Conservation (phyloP, 2,113 vertebrate species). For the Phoxinus phoxinus region DNA sequence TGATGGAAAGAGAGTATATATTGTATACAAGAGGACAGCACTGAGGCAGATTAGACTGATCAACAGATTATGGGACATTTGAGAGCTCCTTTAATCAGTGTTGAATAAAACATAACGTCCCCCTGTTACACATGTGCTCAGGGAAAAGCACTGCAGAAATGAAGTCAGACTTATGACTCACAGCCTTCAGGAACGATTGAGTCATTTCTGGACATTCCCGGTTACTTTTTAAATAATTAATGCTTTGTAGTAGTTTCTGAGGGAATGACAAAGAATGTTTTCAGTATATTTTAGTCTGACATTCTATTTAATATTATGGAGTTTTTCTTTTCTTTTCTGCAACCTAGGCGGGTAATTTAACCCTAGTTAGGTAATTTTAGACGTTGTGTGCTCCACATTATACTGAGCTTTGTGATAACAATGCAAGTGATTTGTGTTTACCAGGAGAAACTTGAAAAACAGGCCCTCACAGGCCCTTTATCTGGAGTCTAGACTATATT, state of each 20-base stretch:
- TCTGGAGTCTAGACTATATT: neutral
- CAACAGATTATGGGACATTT: slow-evolving; percentile 12
- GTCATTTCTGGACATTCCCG: slow-evolving; percentile 27
- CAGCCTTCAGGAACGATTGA: neutral
- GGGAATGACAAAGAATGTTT: neutral
- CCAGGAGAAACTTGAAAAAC: slow-evolving; percentile 23
- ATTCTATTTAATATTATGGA: neutral
- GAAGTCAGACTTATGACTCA: slow-evolving; percentile 31
- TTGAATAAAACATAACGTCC: slow-evolving; percentile 31
- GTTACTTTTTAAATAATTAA: slow-evolving; percentile 23
- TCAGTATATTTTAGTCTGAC: neutral
- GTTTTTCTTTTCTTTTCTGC: too few relatives aligned
- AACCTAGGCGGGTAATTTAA: too few relatives aligned
- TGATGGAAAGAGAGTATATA: neutral
- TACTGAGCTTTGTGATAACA: neutral
- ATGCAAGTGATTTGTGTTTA: slow-evolving; percentile 6
- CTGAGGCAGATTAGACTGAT: slow-evolving; percentile 18
- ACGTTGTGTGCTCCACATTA: neutral
- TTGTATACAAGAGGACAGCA: neutral
- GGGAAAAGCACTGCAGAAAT: neutral
- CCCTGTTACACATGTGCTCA: neutral
- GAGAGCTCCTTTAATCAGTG: neutral
- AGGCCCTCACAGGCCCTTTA: neutral
- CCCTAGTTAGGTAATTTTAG: neutral
- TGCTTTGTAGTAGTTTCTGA: slow-evolving; percentile 5